Evolutionary conservation across 2,888 invertebrate genomes (phyloP), one percentile per base, ranked within the genome.

Genomic region (Agrochola macilenta): DNA sequence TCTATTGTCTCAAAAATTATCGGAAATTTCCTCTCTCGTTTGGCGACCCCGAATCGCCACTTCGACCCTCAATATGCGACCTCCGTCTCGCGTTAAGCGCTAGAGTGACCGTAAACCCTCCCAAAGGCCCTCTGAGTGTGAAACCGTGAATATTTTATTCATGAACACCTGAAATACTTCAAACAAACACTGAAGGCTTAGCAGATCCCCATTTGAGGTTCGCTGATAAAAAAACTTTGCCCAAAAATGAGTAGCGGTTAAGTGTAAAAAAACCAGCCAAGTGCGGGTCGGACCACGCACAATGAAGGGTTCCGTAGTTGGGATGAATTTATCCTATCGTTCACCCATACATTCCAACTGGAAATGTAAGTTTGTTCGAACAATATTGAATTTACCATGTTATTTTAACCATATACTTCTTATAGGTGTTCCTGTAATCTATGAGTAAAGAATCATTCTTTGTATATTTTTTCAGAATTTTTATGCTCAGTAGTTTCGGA

Each of bases 111-210:
- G 81, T 84, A 79, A 86, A 87, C 63, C 81, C 78, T 82, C 81
- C 74, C 82, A 39, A 57, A 74, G 82, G 85, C 69, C 76, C 77
- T 73, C 68, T 78, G 84, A 84, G 87, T 88, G 90, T 88, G 90
- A 92, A 91, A 88, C 87, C 84, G 76, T 81, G 46, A 81, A 92
- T 93, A 90, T 92, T 91, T 93, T 92, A 93, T 93, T 93, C 93
- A 93, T 92, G 90, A 91, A 88, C 89, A 89, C 87, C 87, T 89
- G 85, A 84, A 87, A 88, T 89, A 89, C 86, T 86, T 86, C 88
- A 88, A 88, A 88, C 81, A 87, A 80, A 74, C 69, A 76, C 63
- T 72, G 49, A 69, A 69, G 79, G 76, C 61, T 79, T 71, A 57
- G 39, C 17, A 54, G 69, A 74, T 61, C 69, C 63, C 43, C 39